These are phyloP conservation scores for Hydractinia symbiolongicarpus DNA, from an alignment of 30 jellyfish, hydroid and myxozoan genomes.

Conservation along the genomic window DNA sequence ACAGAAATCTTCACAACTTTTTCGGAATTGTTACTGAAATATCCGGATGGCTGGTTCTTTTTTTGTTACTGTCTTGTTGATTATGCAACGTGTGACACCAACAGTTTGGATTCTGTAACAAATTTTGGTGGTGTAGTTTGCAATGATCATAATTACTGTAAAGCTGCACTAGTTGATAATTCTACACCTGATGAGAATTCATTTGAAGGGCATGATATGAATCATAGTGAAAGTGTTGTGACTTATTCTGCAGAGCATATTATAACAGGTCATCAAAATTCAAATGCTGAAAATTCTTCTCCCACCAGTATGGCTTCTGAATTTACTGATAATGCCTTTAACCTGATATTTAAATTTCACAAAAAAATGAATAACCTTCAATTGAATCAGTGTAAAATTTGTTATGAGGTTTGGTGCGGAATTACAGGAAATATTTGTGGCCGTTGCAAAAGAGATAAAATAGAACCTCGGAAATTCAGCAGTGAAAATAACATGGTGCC, in stretches of 20 bases:
- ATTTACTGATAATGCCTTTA: background rate
- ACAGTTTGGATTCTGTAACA: too few species aligned
- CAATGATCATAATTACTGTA: too few species aligned
- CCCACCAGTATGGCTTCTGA: background rate
- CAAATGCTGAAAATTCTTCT: background rate
- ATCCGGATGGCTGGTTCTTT: conserved; percentile 7
- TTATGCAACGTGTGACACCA: too few species aligned
- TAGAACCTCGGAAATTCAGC: conserved; percentile 24
- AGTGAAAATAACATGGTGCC: conserved; percentile 37
- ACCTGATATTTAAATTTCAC: background rate
- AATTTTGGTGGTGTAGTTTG: too few species aligned
- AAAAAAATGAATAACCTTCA: background rate
- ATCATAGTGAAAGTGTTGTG: too few species aligned
- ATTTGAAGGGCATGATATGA: too few species aligned
- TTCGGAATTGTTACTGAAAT: background rate
- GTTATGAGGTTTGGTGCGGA: conserved; percentile 35
- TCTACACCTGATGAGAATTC: too few species aligned
- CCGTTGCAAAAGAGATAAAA: conserved; percentile 26
- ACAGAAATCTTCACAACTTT: background rate
- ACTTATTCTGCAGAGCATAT: too few species aligned
- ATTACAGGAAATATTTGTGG: conserved; percentile 13
- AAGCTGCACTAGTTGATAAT: too few species aligned
- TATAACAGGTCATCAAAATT: too few species aligned
- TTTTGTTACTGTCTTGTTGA: background rate
- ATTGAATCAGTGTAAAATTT: conserved; percentile 27